Evolutionary conservation across 2,113 vertebrate genomes (phyloP).

Genomic region (Pagrus major): DNA sequence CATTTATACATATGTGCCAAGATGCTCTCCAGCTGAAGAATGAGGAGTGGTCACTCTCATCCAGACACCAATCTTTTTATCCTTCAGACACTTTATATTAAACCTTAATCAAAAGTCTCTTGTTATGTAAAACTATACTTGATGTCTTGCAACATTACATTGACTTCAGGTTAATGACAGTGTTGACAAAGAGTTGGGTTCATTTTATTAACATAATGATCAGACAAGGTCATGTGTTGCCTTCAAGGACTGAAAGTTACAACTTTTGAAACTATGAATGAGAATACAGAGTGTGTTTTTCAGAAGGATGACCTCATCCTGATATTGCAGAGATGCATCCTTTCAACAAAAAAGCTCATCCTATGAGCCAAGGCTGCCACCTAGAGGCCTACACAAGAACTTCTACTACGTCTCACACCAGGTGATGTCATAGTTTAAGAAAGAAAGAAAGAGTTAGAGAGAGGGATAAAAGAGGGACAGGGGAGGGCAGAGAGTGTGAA

Average conservation of each 20-base stretch:
- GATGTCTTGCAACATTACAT: neutral
- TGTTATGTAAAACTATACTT: neutral
- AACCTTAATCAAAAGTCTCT: neutral
- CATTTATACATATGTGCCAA: neutral
- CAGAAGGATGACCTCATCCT: slow-evolving; percentile 81
- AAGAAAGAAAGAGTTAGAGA: slow-evolving; percentile 62
- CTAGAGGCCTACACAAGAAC: slow-evolving; percentile 57
- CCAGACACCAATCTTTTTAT: neutral
- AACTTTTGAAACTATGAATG: slow-evolving; percentile 64
- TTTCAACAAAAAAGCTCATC: slow-evolving; percentile 4
- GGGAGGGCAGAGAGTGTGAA: slow-evolving; percentile 42
- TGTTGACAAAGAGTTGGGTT: neutral
- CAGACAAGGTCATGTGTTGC: neutral
- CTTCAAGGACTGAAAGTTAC: slow-evolving; percentile 19
- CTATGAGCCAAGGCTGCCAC: slow-evolving; percentile 75
- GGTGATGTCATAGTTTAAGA: slow-evolving; percentile 78
- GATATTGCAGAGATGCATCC: slow-evolving; percentile 31
- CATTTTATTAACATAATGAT: neutral
- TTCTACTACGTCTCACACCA: slow-evolving; percentile 60
- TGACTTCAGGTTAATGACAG: slow-evolving; percentile 1
- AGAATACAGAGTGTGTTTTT: slow-evolving; percentile 42
- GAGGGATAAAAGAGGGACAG: slow-evolving; percentile 28
- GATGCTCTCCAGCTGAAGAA: neutral
- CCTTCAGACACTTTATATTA: neutral
- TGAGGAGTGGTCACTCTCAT: neutral